Base-by-base conservation (phyloP, 2,888 invertebrate genomes). In the Heliconius sara region DNA sequence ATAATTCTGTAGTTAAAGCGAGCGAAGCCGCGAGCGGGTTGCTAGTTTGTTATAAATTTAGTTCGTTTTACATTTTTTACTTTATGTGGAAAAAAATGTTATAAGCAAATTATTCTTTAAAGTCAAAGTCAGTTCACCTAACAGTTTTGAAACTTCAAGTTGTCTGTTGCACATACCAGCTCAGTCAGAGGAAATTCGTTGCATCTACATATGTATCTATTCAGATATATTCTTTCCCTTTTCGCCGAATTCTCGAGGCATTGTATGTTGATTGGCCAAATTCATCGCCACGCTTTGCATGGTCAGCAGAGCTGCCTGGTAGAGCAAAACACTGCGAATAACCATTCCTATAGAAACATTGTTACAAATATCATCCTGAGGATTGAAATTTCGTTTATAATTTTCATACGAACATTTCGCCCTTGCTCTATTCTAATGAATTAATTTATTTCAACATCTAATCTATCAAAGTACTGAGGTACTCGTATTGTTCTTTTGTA, bases 381-480 rank as follows among this genome's bases (percentile, higher is more conserved):
- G 34, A 68, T 68, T 39, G 39, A 68, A 39, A 68, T 68, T 68
- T 68, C 10, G 22, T 13, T 70, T 52, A 19, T 25, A 52, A 72
- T 52, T 27, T 52, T 52, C 30, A 72, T 72, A n/a, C 43, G 47
- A 47, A 72, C 47, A 72, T 22, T 27, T 52, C 72, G 27, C 22
- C 13, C 72, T 19, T 6, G 12, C 27, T 39, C 39, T 1, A 65
- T 75, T 43, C 5, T n/a, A 39, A 75, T 39, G 25, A 75, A 75
- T 65, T 75, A 65, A 75, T 75, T 75, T 27, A 27, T 65, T 75
- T 27, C 65, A 10, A 75, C 65, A 25, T 65, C 43, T 75, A 75
- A 74, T 74, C 74, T 65, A 43, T 75, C 74, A 75, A 75, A 65
- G 74, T 75, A 63, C 39, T 68, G 12, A 68, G 68, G 63, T 74